A percentile compares a stretch with the other conserved stretches of the same genome.
phyloP scores from a whole-genome alignment of 2,797 vertebrate genomes.

The Pseudomugil gertrudae region DNA sequence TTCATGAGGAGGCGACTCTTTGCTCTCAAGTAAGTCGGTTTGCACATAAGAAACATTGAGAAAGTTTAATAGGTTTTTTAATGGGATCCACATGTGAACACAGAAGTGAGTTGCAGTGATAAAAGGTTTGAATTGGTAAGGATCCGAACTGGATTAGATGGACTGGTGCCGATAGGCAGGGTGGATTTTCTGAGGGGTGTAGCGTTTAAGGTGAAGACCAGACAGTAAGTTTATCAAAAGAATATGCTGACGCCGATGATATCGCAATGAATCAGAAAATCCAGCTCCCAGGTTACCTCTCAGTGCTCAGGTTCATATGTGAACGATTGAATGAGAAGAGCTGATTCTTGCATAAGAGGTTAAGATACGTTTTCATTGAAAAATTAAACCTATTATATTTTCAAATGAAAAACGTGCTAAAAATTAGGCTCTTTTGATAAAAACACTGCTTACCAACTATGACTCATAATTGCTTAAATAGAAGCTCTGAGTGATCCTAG shows the following conservation, averaged over 20 bases:
- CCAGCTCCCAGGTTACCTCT: no score
- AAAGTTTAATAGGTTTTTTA: not conserved
- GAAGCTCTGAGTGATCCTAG: no score
- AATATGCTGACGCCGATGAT: not conserved
- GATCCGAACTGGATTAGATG: not conserved
- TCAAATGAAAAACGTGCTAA: no score
- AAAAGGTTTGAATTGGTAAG: not conserved
- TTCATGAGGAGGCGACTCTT: slow-evolving; percentile 96
- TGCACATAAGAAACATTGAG: not conserved
- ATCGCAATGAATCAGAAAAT: no score
- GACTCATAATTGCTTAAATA: no score
- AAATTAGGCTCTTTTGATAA: no score
- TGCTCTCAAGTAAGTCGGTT: slow-evolving; percentile 91
- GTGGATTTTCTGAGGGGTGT: not conserved
- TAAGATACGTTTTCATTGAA: no score
- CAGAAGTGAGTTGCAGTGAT: not conserved
- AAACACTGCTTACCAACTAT: no score
- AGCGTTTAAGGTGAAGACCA: not conserved
- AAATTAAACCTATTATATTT: no score
- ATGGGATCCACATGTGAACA: not conserved
- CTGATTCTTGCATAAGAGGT: no score
- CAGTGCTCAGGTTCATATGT: no score
- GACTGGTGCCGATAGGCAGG: not conserved
- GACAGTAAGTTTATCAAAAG: not conserved
- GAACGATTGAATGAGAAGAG: no score